phyloP scores from a whole-genome alignment of 2,888 invertebrate genomes.

The Eucriotettix oculatus region DNA sequence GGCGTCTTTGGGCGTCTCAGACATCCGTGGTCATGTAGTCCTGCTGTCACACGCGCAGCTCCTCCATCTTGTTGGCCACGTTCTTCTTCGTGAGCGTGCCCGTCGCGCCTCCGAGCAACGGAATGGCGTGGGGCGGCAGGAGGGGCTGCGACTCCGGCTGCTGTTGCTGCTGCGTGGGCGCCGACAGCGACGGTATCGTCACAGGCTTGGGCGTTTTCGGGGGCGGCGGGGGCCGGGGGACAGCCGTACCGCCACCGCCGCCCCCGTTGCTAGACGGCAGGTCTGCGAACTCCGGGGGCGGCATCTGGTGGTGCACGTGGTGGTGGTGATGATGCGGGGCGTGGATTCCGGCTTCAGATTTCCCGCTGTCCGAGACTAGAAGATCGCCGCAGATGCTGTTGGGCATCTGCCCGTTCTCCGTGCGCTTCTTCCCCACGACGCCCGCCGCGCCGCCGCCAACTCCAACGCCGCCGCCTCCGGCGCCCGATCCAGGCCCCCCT shows the following conservation, averaged over 20 bases:
- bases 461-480: conserved; percentile 31
- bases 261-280: conserved; percentile 35
- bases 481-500: conserved; percentile 35
- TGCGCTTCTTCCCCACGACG: conserved; percentile 39
- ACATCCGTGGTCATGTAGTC: background rate
- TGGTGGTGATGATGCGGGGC: conserved; percentile 49
- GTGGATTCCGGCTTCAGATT: conserved; percentile 2
- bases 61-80: conserved; percentile 53
- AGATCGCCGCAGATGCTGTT: conserved; percentile 77
- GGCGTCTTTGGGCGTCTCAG: background rate
- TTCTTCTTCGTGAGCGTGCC: conserved; percentile 62
- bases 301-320: conserved; percentile 47
- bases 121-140: conserved; percentile 31
- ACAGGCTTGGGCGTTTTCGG: conserved; percentile 34
- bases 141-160: conserved; percentile 45
- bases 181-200: conserved; percentile 34
- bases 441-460: conserved; percentile 16
- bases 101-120: conserved; percentile 48
- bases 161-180: conserved; percentile 23
- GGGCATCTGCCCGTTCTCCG: conserved; percentile 75
- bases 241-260: conserved; percentile 26
- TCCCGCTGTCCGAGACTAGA: conserved; percentile 24
- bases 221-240: conserved; percentile 59
- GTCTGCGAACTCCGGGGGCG: conserved; percentile 73
- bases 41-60: conserved; percentile 60